Evolutionary conservation across 2,113 vertebrate species (phyloP).

Genomic region (Catagonus wagneri): DNA sequence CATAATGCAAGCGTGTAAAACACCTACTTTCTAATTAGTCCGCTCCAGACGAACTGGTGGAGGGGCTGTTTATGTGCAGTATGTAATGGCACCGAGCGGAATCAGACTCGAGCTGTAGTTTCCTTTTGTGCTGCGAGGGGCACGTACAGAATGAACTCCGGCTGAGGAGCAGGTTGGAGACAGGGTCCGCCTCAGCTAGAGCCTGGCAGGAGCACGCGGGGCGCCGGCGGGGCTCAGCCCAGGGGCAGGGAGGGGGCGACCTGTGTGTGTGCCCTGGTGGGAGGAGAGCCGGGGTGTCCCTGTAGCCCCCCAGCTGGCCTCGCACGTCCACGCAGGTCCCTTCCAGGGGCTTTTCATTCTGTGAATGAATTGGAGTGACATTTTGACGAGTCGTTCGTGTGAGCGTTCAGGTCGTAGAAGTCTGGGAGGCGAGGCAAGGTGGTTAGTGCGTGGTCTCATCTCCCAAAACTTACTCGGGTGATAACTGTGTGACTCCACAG

Average conservation of each 20-base stretch:
- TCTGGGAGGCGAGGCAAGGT: too few relatives aligned
- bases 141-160: too few relatives aligned
- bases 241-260: rapidly evolving
- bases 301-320: rapidly evolving
- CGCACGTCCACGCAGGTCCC: rapidly evolving
- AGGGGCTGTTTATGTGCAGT: rapidly evolving
- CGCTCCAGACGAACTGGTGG: rapidly evolving
- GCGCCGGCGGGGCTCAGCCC: background rate
- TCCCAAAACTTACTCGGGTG: background rate
- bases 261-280: background rate
- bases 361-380: too few relatives aligned
- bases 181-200: background rate
- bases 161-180: background rate
- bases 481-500: rapidly evolving
- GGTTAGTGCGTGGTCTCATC: background rate
- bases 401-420: background rate
- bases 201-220: background rate
- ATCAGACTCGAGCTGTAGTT: rapidly evolving
- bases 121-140: background rate
- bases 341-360: background rate
- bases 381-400: too few relatives aligned
- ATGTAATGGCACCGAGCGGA: background rate
- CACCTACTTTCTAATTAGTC: background rate
- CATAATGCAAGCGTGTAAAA: rapidly evolving
- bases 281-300: rapidly evolving